phyloP scores from a whole-genome alignment of 2,888 invertebrate genomes.

The Himalopsyche tibetana region DNA sequence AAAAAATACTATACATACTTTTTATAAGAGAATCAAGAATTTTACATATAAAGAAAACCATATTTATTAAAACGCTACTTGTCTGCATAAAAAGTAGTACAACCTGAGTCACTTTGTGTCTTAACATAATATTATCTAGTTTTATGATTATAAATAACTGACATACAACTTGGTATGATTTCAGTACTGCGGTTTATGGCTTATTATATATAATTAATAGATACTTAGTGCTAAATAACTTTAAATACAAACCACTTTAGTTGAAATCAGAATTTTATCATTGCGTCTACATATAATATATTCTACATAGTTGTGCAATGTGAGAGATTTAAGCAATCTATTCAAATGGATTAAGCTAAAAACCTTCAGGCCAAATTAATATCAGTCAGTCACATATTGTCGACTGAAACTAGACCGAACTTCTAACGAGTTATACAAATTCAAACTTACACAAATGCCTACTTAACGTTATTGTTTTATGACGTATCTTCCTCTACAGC shows the following conservation, averaged over 20 bases:
- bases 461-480: not conserved
- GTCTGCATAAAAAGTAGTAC: too few species aligned
- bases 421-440: not conserved
- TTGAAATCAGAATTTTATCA: not conserved
- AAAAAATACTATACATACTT: too few species aligned
- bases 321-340: not conserved
- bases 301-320: not conserved
- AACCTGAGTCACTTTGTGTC: too few species aligned
- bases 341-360: slow-evolving; percentile 3
- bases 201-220: not conserved
- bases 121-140: too few species aligned
- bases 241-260: not conserved
- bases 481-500: not conserved
- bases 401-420: not conserved
- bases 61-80: too few species aligned
- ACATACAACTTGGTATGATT: too few species aligned
- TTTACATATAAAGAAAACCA: too few species aligned
- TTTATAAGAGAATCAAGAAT: too few species aligned
- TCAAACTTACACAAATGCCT: not conserved
- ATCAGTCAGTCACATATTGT: not conserved
- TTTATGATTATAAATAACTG: too few species aligned
- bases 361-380: slow-evolving; percentile 8
- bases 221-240: too few species aligned
- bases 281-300: not conserved
- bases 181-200: too few species aligned